phyloP scores from a whole-genome alignment of 2,888 invertebrate species.

The Stomorhina lunata region DNA sequence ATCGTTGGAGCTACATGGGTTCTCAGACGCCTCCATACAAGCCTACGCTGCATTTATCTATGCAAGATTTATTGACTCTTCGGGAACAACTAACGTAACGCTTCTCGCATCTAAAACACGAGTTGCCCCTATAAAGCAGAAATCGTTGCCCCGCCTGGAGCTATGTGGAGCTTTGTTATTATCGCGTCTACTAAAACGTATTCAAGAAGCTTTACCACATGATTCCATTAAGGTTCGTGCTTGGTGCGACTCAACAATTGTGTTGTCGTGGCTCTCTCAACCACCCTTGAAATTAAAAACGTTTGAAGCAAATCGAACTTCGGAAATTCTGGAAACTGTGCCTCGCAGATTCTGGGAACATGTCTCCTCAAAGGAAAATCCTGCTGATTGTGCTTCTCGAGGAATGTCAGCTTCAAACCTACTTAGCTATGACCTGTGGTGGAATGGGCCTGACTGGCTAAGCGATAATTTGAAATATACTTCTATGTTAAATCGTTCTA shows the following conservation, averaged over 20 bases:
- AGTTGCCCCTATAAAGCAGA: conserved; percentile 16
- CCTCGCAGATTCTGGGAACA: not conserved
- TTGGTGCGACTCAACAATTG: conserved; percentile 39
- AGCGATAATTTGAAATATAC: no score
- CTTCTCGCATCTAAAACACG: conserved; percentile 35
- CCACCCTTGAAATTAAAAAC: conserved; percentile 34
- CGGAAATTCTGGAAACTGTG: conserved; percentile 15
- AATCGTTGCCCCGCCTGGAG: not conserved
- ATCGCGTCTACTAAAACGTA: not conserved
- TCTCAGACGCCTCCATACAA: no score
- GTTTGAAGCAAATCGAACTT: conserved; percentile 27
- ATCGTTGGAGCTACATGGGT: conserved; percentile 10
- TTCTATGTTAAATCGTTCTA: no score
- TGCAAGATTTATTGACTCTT: not conserved
- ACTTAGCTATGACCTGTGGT: conserved; percentile 49
- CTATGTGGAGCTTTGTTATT: conserved; percentile 17
- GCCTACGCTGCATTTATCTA: conserved; percentile 39
- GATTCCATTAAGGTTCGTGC: not conserved
- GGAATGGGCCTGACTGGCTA: not conserved
- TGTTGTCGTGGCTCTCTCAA: conserved; percentile 12
- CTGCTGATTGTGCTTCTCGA: conserved; percentile 23
- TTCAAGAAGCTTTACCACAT: not conserved
- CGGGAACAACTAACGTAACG: not conserved
- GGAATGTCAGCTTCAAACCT: no score
- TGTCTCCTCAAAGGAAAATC: conserved; percentile 24